These are phyloP conservation scores for Halichoeres trimaculatus DNA, from an alignment of 2,113 vertebrate species.

Conservation along the genomic window DNA sequence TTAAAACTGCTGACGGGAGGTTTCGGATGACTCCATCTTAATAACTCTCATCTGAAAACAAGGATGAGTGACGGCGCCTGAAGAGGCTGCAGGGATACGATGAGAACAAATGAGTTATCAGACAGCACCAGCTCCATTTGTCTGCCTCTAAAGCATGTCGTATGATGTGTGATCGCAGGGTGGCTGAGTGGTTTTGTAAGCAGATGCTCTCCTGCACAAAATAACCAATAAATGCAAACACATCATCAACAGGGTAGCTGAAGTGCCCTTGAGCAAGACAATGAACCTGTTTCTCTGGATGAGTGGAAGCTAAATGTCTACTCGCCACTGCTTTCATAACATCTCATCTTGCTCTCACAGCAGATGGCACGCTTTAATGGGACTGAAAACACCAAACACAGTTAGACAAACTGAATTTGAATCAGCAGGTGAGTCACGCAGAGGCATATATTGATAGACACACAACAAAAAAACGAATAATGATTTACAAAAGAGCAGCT, in stretches of 20 bases:
- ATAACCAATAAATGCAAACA: background rate
- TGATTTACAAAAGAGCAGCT: background rate
- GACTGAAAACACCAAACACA: slow-evolving; percentile 1
- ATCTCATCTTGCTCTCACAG: slow-evolving; percentile 8
- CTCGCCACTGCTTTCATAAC: slow-evolving; percentile 18
- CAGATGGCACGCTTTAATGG: background rate
- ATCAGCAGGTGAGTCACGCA: background rate
- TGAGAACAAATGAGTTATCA: slow-evolving; percentile 34
- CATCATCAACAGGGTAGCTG: background rate
- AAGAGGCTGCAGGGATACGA: slow-evolving; percentile 29
- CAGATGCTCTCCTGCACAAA: background rate
- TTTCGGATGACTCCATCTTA: slow-evolving; percentile 7
- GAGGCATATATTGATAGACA: background rate
- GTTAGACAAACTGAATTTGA: background rate
- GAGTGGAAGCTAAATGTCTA: slow-evolving; percentile 2
- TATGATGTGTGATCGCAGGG: slow-evolving; percentile 17
- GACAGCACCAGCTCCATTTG: slow-evolving; percentile 22
- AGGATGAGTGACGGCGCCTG: slow-evolving; percentile 19
- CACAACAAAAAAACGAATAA: background rate
- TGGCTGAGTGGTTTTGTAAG: slow-evolving; percentile 17
- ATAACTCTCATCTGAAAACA: slow-evolving; percentile 8
- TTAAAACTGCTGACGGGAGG: slow-evolving; percentile 20
- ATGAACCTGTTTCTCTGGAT: background rate
- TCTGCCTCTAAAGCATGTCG: slow-evolving; percentile 15
- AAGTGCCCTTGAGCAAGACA: slow-evolving; percentile 42